These are phyloP conservation scores for Watsonalla binaria DNA, from an alignment of 2,888 invertebrate species.

Conservation along the genomic window DNA sequence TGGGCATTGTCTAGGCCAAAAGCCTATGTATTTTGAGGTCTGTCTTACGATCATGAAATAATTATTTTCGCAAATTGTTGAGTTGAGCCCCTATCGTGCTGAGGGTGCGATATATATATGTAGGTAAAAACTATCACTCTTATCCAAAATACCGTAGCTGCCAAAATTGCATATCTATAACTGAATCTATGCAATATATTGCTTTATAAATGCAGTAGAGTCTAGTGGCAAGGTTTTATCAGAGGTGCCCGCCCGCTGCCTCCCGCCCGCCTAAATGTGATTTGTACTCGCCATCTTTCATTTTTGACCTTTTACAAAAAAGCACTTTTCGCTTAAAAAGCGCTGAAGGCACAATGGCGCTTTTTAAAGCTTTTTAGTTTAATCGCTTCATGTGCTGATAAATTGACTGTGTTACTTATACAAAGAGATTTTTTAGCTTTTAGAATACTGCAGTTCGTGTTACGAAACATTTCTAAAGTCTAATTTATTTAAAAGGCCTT, in stretches of 20 bases:
- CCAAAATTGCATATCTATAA: neutral
- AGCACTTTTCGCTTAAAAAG: constrained; percentile 9
- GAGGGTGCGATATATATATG: too few species aligned
- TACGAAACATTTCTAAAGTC: neutral
- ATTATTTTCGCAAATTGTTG: too few species aligned
- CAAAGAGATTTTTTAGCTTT: neutral
- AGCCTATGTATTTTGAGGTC: too few species aligned
- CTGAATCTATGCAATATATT: constrained; percentile 1
- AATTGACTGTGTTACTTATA: neutral
- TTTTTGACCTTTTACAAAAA: constrained; percentile 24
- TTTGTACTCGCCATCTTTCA: constrained; percentile 26
- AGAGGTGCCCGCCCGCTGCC: constrained; percentile 22
- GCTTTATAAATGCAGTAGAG: constrained; percentile 27
- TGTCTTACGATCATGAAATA: too few species aligned
- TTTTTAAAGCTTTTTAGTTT: constrained; percentile 22
- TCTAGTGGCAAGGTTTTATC: constrained; percentile 21
- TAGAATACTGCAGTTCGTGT: neutral
- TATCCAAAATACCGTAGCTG: neutral
- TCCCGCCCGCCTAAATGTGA: constrained; percentile 23
- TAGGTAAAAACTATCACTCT: too few species aligned
- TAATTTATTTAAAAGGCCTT: too few species aligned
- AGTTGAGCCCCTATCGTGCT: too few species aligned
- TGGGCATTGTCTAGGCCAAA: too few species aligned
- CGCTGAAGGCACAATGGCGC: constrained; percentile 14
- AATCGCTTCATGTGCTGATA: constrained; percentile 11